A percentile compares a stretch with the other conserved stretches of the same genome.
These are phyloP conservation scores for Branchellion lobata DNA, from an alignment of 2,888 invertebrate species.

Conservation along the genomic window DNA sequence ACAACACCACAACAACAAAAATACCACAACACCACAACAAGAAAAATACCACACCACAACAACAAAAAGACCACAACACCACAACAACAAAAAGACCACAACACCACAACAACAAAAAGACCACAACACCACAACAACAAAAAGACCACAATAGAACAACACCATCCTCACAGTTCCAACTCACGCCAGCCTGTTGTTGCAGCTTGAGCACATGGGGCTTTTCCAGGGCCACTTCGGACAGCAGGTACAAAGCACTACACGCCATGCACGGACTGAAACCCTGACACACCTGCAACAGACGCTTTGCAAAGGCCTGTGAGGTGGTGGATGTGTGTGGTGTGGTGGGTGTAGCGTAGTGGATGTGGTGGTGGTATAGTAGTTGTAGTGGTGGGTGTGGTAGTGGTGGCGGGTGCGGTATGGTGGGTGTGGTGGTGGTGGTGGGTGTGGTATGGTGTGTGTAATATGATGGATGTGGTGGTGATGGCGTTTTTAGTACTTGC, in stretches of 20 bases:
- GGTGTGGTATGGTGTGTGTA: too few species aligned
- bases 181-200: constrained; percentile 53
- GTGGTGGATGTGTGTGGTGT: not conserved
- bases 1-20: not conserved
- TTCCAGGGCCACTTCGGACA: constrained; percentile 70
- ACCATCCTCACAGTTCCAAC: not conserved
- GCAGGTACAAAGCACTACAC: constrained; percentile 78
- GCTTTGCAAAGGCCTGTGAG: constrained; percentile 76
- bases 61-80: too few species aligned
- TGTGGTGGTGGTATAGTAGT: too few species aligned
- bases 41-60: not conserved
- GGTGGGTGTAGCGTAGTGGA: not conserved
- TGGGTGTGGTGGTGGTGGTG: too few species aligned
- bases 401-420: too few species aligned
- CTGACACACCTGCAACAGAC: constrained; percentile 70
- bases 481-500: too few species aligned
- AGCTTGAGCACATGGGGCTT: constrained; percentile 55
- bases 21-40: too few species aligned
- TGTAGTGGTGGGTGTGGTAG: too few species aligned
- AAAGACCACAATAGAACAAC: too few species aligned
- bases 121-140: not conserved
- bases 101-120: not conserved
- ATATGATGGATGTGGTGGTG: too few species aligned
- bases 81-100: not conserved
- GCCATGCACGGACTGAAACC: constrained; percentile 75